Evolutionary conservation across 2,888 invertebrate species (phyloP), one percentile per base, ranked within the genome.

Genomic region (Drosophila lacicola): DNA sequence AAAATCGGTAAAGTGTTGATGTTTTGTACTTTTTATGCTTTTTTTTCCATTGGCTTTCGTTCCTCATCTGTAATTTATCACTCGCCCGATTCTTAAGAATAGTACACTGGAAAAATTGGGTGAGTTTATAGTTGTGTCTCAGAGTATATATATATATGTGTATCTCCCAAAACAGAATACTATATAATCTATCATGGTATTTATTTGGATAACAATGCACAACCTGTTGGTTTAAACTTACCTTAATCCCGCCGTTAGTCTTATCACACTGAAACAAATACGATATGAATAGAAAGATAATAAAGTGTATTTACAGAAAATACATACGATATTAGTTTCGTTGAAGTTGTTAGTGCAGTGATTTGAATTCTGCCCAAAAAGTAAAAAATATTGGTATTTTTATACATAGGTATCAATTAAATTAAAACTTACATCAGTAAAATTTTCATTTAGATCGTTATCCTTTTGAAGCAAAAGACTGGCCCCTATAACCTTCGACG

Each of bases 171-270:
- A 3, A 9, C 39, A 9, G 3, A 17, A 9, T 17, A 10, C 41
- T 41, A 10, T 17, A 41, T 17, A 10, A 41, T 17, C 9, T 4
- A 29, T 8, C 8, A 29, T 29, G 11, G 4, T 1, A 13, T 17
- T 13, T 13, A 29, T 13, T 39, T 13, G 13, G 11, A 11, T 17
- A 44, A 11, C 8, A 17, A 19, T 14, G 9, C 3, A 19, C 9
- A 3, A 37, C 33, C 6, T 37, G 5, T 33, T 39, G n/a, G 2
- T 33, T 45, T 3, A 11, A 44, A 79, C 95, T 95, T 94, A 96
- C 97, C 96, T 96, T 97, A 94, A 96, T 97, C 94, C 96, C 97
- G 94, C 96, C 96, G 94, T 96, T 96, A 95, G 96, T 96, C 95
- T 96, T 97, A 96, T 97, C 97, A 96, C 97, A 97, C 97, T 97